Conservation (phyloP, 2,113 vertebrate species). For the Tragelaphus scriptus region DNA sequence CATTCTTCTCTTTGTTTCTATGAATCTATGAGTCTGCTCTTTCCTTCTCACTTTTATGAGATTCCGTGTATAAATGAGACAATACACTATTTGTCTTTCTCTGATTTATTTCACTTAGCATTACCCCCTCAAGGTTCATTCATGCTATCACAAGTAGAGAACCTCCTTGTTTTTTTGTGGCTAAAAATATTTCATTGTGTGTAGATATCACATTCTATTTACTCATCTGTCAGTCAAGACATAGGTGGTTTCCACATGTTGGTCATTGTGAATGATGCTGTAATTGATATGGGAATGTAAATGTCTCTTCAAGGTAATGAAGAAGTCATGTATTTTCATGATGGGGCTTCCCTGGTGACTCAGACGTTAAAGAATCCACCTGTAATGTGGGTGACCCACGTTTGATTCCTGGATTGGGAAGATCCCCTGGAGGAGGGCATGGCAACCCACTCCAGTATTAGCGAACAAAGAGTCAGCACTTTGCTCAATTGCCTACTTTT, state of each 20-base stretch:
- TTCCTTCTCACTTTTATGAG: neutral
- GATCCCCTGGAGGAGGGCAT: neutral
- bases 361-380: neutral
- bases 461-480: neutral
- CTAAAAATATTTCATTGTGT: neutral
- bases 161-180: neutral
- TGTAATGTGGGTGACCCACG: neutral
- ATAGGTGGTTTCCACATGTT: neutral
- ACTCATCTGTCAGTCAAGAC: neutral
- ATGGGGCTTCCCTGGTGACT: neutral
- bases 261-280: neutral
- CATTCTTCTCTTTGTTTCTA: neutral
- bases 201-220: neutral
- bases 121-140: neutral
- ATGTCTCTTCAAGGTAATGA: neutral
- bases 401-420: neutral
- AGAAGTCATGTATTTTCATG: neutral
- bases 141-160: neutral
- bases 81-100: neutral
- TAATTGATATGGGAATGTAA: neutral
- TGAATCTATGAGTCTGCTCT: neutral
- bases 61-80: neutral
- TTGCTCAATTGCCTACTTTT: neutral
- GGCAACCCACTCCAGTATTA: neutral
- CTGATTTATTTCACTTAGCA: neutral